Conservation (phyloP, 2,113 vertebrate species). For the Sarotherodon lohbergeri region DNA sequence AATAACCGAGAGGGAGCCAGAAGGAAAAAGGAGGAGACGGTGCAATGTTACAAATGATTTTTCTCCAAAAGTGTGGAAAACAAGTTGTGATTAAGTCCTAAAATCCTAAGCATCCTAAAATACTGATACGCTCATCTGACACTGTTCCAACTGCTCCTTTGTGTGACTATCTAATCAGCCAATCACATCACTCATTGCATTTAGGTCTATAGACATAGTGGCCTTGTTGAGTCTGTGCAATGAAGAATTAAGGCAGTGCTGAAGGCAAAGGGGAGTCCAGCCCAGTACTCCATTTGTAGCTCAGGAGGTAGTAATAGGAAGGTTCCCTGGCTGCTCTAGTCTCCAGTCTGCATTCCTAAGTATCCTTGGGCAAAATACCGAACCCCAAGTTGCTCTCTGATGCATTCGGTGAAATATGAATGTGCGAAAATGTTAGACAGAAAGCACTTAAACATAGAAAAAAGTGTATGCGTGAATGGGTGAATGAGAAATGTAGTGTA, state of each 20-base stretch:
- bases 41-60: not conserved
- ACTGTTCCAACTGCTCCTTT: not conserved
- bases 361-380: too few species aligned
- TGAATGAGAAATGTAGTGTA: rapidly evolving
- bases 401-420: not conserved
- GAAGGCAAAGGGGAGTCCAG: not conserved
- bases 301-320: too few species aligned
- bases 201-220: rapidly evolving
- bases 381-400: too few species aligned
- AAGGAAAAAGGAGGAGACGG: not conserved
- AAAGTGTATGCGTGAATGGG: not conserved
- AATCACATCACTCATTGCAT: not conserved
- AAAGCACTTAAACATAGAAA: not conserved
- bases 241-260: rapidly evolving
- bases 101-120: not conserved
- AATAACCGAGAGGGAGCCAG: not conserved
- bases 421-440: rapidly evolving
- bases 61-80: not conserved
- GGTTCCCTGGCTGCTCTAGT: too few species aligned
- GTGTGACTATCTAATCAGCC: not conserved
- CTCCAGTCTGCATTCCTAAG: too few species aligned
- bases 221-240: not conserved
- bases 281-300: not conserved
- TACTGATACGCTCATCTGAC: rapidly evolving
- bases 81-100: not conserved